Evolutionary conservation across 1,140 invertebrate genomes (phyloP).

Genomic region (Holcopasites calliopsidis): DNA sequence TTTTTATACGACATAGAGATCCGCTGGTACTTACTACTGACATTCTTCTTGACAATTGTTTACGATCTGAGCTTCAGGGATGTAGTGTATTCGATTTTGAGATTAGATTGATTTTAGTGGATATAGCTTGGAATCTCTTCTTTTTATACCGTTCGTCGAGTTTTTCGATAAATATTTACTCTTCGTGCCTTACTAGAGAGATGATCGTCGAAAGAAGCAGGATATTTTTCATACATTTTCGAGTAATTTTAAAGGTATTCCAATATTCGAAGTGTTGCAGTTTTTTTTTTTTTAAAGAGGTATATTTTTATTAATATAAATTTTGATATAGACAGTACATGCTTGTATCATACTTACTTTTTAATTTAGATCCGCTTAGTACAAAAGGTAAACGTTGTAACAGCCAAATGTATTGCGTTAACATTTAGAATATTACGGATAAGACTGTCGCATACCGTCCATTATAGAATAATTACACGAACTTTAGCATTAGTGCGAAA

Average conservation of each 20-base stretch:
- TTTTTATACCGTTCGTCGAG: constrained; percentile 28
- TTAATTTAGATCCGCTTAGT: constrained; percentile 41
- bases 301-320: constrained; percentile 54
- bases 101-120: background rate
- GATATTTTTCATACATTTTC: constrained; percentile 1
- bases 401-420: constrained; percentile 8
- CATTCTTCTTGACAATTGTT: constrained; percentile 5
- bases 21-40: constrained; percentile 53
- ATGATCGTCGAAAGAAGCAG: background rate
- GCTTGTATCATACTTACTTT: constrained; percentile 35
- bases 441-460: constrained; percentile 60
- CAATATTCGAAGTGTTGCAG: background rate
- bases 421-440: constrained; percentile 22
- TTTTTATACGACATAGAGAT: constrained; percentile 30
- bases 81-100: background rate
- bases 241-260: constrained; percentile 12
- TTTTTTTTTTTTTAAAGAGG: constrained; percentile 44
- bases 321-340: constrained; percentile 29
- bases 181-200: constrained; percentile 23
- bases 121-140: background rate
- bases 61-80: constrained; percentile 35
- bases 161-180: constrained; percentile 13
- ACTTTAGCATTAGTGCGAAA: constrained; percentile 38
- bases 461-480: constrained; percentile 17
- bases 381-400: constrained; percentile 39